Percentiles rank a stretch among this genome's conserved stretches.
phyloP scores from a whole-genome alignment of 2,888 invertebrate species.

The Panopea generosa region DNA sequence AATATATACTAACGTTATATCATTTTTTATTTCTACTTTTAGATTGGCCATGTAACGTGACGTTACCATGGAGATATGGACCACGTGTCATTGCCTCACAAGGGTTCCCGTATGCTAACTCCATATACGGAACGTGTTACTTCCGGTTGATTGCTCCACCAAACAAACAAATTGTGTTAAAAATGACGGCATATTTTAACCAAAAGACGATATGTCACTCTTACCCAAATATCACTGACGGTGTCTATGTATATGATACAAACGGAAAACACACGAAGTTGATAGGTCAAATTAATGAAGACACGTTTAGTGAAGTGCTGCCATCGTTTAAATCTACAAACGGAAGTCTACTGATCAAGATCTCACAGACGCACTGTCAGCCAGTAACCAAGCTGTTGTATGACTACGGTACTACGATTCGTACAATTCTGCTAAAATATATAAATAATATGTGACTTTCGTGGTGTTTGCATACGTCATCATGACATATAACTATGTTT shows the following conservation, averaged over 20 bases:
- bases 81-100: constrained; percentile 34
- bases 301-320: neutral
- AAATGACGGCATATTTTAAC: neutral
- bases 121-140: constrained; percentile 1
- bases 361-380: neutral
- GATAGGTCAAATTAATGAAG: neutral
- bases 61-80: constrained; percentile 29
- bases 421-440: no score
- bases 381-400: no score
- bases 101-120: constrained; percentile 19
- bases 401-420: no score
- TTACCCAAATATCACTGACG: no score
- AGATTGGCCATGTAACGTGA: constrained; percentile 51
- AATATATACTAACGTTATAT: neutral
- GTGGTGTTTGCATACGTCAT: no score
- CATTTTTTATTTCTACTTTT: constrained; percentile 13
- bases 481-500: no score
- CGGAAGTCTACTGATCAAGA: neutral
- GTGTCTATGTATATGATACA: constrained; percentile 8
- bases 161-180: neutral
- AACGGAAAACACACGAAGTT: neutral
- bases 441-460: no score
- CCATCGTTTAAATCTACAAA: neutral
- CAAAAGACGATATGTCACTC: neutral
- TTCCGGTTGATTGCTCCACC: neutral